These are phyloP conservation scores for Centrocercus urophasianus DNA, from an alignment of 2,113 vertebrate species.

Conservation along the genomic window DNA sequence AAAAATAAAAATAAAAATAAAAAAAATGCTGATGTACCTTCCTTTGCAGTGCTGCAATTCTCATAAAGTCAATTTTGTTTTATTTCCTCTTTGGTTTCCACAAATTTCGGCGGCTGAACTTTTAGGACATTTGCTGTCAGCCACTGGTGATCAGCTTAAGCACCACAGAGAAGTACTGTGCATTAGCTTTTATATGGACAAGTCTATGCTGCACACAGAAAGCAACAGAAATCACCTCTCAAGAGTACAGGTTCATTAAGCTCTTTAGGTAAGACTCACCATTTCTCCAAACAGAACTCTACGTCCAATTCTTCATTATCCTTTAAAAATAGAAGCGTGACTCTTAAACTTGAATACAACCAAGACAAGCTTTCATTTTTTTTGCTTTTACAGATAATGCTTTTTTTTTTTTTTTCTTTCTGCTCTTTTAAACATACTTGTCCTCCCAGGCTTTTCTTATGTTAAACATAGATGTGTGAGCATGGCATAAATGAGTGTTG, in stretches of 20 bases:
- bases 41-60: background rate
- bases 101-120: background rate
- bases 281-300: slow-evolving; percentile 79
- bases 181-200: background rate
- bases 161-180: background rate
- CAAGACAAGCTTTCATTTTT: background rate
- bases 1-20: background rate
- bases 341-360: background rate
- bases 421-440: background rate
- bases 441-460: background rate
- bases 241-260: background rate
- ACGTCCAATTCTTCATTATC: slow-evolving; percentile 77
- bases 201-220: background rate
- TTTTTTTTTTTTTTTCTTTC: background rate
- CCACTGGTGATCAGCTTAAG: background rate
- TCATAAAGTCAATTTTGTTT: background rate
- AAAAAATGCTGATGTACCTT: background rate
- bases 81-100: background rate
- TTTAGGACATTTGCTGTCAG: background rate
- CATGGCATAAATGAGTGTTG: background rate
- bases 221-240: background rate
- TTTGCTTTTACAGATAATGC: background rate
- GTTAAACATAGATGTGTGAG: background rate
- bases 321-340: slow-evolving; percentile 43
- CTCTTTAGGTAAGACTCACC: slow-evolving; percentile 70